phyloP scores from a whole-genome alignment of 2,797 vertebrate species.

The Rhinoraja longicauda region DNA sequence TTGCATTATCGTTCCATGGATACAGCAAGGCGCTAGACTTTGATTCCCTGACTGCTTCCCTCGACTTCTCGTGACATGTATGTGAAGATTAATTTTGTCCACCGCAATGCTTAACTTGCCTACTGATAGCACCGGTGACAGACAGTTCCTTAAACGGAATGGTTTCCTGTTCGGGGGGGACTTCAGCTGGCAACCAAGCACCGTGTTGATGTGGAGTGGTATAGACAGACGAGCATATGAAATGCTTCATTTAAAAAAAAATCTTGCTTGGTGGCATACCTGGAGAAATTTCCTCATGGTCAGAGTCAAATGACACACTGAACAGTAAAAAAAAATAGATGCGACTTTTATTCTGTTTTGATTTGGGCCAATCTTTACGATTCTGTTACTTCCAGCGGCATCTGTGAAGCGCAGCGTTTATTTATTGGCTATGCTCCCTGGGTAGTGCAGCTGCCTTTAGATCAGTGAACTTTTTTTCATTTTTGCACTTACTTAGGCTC shows the following conservation, averaged over 20 bases:
- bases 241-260: slow-evolving; percentile 33
- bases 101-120: not conserved
- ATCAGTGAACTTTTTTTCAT: slow-evolving; percentile 3
- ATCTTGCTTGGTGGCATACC: not conserved
- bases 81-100: slow-evolving; percentile 34
- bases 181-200: slow-evolving; percentile 24
- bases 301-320: not conserved
- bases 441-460: slow-evolving; percentile 17
- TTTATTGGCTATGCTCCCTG: not conserved
- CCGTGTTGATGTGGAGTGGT: slow-evolving; percentile 4
- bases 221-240: slow-evolving; percentile 29
- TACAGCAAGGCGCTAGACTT: not conserved
- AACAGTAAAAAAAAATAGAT: not conserved
- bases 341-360: not conserved
- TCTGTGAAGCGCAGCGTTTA: not conserved
- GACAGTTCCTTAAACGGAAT: slow-evolving; percentile 26
- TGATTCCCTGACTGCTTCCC: not conserved
- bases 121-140: slow-evolving; percentile 5
- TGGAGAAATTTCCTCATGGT: not conserved
- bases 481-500: slow-evolving; percentile 22
- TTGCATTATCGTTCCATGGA: not conserved
- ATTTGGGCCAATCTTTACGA: not conserved
- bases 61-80: not conserved
- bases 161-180: not conserved
- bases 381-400: slow-evolving; percentile 1